These are phyloP conservation scores for Caenorhabditis angaria DNA, from an alignment of 2,888 invertebrate genomes.

Conservation along the genomic window DNA sequence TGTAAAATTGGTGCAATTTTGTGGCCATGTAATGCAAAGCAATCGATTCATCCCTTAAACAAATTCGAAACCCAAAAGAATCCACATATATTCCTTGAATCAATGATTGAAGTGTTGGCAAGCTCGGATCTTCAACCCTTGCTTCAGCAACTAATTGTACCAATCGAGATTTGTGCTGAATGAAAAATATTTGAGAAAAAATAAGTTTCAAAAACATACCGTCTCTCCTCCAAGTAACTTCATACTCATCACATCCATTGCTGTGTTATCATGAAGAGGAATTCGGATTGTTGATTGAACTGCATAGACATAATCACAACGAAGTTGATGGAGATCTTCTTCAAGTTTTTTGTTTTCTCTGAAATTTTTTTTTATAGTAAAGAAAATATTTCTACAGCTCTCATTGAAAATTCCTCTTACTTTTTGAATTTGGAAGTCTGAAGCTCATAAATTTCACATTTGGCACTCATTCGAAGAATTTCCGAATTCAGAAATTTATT, in stretches of 20 bases:
- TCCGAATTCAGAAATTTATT: conserved; percentile 76
- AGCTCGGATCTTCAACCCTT: conserved; percentile 74
- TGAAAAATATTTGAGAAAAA: conserved; percentile 19
- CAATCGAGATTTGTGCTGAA: conserved; percentile 74
- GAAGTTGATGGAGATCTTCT: conserved; percentile 45
- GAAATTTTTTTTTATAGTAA: neutral
- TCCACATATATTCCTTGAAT: conserved; percentile 74
- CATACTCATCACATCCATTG: conserved; percentile 74
- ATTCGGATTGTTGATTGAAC: conserved; percentile 74
- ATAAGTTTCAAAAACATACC: conserved; percentile 72
- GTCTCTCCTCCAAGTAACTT: conserved; percentile 75
- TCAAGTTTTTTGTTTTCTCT: conserved; percentile 33
- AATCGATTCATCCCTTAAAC: conserved; percentile 73
- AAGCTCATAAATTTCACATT: conserved; percentile 51
- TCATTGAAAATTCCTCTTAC: conserved; percentile 8
- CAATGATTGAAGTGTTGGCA: conserved; percentile 74
- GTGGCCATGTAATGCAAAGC: conserved; percentile 76
- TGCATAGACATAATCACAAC: conserved; percentile 63
- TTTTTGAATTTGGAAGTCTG: conserved; percentile 19
- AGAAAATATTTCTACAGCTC: neutral
- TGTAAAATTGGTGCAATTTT: conserved; percentile 71
- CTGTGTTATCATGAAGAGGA: conserved; percentile 73
- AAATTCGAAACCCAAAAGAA: conserved; percentile 75
- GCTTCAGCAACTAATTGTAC: conserved; percentile 74
- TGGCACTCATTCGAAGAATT: conserved; percentile 73